These are phyloP conservation scores for Cosmopolites sordidus DNA, from an alignment of 2,888 invertebrate genomes.

Conservation along the genomic window DNA sequence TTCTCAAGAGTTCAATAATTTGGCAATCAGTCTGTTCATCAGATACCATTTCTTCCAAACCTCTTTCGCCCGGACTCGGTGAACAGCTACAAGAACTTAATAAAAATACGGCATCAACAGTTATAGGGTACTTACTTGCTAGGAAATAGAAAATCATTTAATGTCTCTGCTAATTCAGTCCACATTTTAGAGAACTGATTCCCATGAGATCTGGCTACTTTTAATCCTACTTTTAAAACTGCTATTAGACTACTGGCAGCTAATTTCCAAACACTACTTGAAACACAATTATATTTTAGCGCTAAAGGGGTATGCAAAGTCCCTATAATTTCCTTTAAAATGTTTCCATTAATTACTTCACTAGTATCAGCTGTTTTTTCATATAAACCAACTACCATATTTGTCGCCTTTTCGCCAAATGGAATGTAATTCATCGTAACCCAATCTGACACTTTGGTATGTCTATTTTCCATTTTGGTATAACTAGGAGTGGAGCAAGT, in stretches of 20 bases:
- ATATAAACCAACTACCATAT: slow-evolving; percentile 71
- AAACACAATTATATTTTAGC: slow-evolving; percentile 76
- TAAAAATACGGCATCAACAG: background rate
- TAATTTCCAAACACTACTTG: slow-evolving; percentile 77
- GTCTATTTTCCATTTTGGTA: slow-evolving; percentile 51
- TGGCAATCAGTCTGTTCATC: slow-evolving; percentile 81
- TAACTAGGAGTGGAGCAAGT: slow-evolving; percentile 63
- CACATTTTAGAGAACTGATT: slow-evolving; percentile 75
- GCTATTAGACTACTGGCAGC: slow-evolving; percentile 72
- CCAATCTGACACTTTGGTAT: slow-evolving; percentile 61
- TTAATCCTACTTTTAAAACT: slow-evolving; percentile 79
- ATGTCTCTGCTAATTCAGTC: slow-evolving; percentile 77
- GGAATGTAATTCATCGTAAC: slow-evolving; percentile 79
- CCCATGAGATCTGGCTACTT: slow-evolving; percentile 76
- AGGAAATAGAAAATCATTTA: slow-evolving; percentile 91
- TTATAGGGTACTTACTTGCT: slow-evolving; percentile 55
- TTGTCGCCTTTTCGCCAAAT: slow-evolving; percentile 76
- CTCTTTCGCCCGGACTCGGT: slow-evolving; percentile 54
- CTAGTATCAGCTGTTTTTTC: slow-evolving; percentile 66
- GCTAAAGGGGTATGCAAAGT: slow-evolving; percentile 69
- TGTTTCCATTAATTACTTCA: slow-evolving; percentile 66
- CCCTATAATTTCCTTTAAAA: slow-evolving; percentile 63
- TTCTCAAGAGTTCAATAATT: slow-evolving; percentile 75
- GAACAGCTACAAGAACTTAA: slow-evolving; percentile 26
- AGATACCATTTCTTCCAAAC: slow-evolving; percentile 56